A percentile compares a stretch with the other conserved stretches of the same genome.
Conservation (phyloP, 1,140 invertebrate species). For the Monochamus saltuarius region DNA sequence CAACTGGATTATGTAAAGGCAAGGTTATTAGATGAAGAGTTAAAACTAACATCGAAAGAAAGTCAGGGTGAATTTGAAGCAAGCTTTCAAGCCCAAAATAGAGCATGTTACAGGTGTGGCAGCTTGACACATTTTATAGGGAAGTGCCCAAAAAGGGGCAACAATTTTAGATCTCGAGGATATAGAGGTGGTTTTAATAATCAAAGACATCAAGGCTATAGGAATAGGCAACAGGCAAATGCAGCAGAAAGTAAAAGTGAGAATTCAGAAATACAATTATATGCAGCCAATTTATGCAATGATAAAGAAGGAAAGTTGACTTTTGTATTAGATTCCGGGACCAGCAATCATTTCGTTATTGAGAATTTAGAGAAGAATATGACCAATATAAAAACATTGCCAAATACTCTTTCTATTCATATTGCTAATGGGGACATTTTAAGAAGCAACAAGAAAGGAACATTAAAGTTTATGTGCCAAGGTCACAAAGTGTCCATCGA, state of each 20-base stretch:
- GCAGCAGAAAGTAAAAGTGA: not conserved
- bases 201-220: not conserved
- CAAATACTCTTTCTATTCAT: conserved; percentile 23
- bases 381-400: conserved; percentile 17
- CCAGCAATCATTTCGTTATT: conserved; percentile 11
- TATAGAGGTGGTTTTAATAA: not conserved
- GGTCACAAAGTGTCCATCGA: conserved; percentile 33
- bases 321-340: conserved; percentile 2
- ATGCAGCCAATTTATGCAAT: conserved; percentile 14
- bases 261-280: conserved; percentile 6
- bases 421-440: conserved; percentile 19
- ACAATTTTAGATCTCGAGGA: not conserved
- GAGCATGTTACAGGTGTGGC: conserved; percentile 2
- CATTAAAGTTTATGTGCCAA: conserved; percentile 38
- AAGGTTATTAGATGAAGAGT: conserved; percentile 19
- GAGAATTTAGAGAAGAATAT: conserved; percentile 11
- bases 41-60: conserved; percentile 1
- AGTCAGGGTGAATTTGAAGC: conserved; percentile 7
- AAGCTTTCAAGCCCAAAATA: conserved; percentile 2
- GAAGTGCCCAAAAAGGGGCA: not conserved
- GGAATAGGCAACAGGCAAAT: not conserved
- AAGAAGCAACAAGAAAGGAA: conserved; percentile 11
- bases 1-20: conserved; percentile 33
- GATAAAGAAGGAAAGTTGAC: not conserved
- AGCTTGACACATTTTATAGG: not conserved